A percentile compares a stretch with the other conserved stretches of the same genome.
These are phyloP conservation scores for Lipotes vexillifer DNA, from an alignment of 2,113 vertebrate genomes.

Conservation along the genomic window DNA sequence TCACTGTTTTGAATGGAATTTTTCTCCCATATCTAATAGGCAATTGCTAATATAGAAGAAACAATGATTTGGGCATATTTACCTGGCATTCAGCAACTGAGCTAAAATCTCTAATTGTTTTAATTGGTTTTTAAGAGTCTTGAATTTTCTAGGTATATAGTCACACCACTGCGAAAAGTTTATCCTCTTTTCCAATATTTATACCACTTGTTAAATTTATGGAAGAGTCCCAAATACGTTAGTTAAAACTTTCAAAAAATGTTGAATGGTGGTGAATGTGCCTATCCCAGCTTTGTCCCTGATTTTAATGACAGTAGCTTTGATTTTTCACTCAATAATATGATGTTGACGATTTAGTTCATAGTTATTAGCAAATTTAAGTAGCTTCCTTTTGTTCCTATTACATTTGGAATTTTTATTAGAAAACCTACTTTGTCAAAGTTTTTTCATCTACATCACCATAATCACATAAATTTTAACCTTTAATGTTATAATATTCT, in stretches of 20 bases:
- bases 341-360: background rate
- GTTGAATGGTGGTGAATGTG: background rate
- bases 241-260: background rate
- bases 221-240: background rate
- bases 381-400: background rate
- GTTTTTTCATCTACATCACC: background rate
- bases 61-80: background rate
- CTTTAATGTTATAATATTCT: background rate
- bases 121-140: background rate
- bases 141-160: background rate
- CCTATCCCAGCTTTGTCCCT: background rate
- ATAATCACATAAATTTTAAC: background rate
- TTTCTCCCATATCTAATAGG: background rate
- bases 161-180: background rate
- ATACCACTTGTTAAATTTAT: background rate
- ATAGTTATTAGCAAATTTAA: background rate
- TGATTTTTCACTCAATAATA: background rate
- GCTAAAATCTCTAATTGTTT: background rate
- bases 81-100: background rate
- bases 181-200: background rate
- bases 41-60: background rate
- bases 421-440: background rate
- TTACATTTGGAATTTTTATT: slow-evolving; percentile 17
- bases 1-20: background rate
- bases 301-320: background rate